These are phyloP conservation scores for Trichomycterus rosablanca DNA, from an alignment of 2,113 vertebrate genomes.

Conservation along the genomic window DNA sequence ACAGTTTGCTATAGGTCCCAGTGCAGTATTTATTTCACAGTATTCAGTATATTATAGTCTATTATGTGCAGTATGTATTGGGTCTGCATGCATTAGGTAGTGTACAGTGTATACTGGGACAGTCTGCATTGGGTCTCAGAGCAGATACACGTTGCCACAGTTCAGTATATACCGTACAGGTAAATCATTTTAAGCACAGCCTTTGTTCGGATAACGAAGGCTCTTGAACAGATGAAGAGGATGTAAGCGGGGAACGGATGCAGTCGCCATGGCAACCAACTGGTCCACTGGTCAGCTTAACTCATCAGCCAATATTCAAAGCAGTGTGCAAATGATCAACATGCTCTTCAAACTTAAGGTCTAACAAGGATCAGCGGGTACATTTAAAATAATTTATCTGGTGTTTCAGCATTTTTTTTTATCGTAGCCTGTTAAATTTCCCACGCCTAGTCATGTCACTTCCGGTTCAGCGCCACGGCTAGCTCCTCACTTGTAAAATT, in stretches of 20 bases:
- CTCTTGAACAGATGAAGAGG: not conserved
- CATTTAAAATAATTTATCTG: too few relatives aligned
- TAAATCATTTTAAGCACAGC: not conserved
- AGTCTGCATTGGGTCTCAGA: not conserved
- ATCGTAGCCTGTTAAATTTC: slow-evolving; percentile 63
- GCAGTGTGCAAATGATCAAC: not conserved
- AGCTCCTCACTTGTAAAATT: slow-evolving; percentile 57
- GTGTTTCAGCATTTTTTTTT: slow-evolving; percentile 5
- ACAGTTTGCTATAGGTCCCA: too few relatives aligned
- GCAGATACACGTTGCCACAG: too few relatives aligned
- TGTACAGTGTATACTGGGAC: not conserved
- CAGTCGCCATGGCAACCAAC: slow-evolving; percentile 36
- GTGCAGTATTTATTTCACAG: too few relatives aligned
- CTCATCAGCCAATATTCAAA: not conserved
- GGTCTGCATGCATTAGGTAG: not conserved
- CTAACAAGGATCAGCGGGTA: too few relatives aligned
- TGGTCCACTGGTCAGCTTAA: not conserved
- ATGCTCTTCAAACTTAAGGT: too few relatives aligned
- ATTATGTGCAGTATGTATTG: not conserved
- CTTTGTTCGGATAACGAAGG: slow-evolving; percentile 2
- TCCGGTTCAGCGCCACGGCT: slow-evolving; percentile 64
- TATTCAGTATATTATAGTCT: not conserved
- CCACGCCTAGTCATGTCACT: slow-evolving; percentile 77
- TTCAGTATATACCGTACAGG: not conserved
- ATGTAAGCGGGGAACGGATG: not conserved